Base-by-base conservation (phyloP, 2,888 invertebrate genomes). In the Drosophila paramelanica region DNA sequence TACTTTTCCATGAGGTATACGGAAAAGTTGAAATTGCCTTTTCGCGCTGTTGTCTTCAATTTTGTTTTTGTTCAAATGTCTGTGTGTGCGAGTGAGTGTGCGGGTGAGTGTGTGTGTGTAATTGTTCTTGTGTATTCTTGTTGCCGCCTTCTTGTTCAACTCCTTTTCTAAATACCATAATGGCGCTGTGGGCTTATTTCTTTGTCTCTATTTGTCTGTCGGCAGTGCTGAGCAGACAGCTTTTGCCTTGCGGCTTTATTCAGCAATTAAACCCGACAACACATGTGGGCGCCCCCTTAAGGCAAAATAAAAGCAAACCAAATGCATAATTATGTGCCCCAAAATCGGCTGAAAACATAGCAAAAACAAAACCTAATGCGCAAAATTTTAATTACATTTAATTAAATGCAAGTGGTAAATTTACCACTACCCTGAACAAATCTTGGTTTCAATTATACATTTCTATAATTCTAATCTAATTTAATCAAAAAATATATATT, bases 201-300 rank as follows among this genome's bases (percentile, higher is more conserved):
- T 59, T 59, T 67, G 57, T 64, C 43, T 61, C 52, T 43, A 57
- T 66, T 43, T 65, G 33, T 51, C 43, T 61, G 49, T 55, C 23
- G 69, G 41, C 38, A 17, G n/a, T 14, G 31, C 14, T 39, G 50
- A 23, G 38, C 38, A 49, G 69, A 50, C 77, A 66, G 62, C 73
- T 69, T 79, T 84, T 86, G 77, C 77, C 71, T 81, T 83, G 85
- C 74, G 90, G 87, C 79, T 85, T 87, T 85, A 79, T 79, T 79
- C 75, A 82, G 81, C 89, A 90, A 90, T 90, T 90, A 89, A 89
- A 81, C 74, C 62, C 59, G 55, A 73, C 86, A 89, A 77, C 90
- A 89, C 49, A 87, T 89, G 90, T 83, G 88, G 83, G 83, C 69
- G 46, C 52, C 59, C 49, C 52, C 58, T 49, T 49, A 58, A 51